A percentile compares a stretch with the other conserved stretches of the same genome.
phyloP scores from a whole-genome alignment of 2,888 invertebrate genomes.

The Germaria angustata region DNA sequence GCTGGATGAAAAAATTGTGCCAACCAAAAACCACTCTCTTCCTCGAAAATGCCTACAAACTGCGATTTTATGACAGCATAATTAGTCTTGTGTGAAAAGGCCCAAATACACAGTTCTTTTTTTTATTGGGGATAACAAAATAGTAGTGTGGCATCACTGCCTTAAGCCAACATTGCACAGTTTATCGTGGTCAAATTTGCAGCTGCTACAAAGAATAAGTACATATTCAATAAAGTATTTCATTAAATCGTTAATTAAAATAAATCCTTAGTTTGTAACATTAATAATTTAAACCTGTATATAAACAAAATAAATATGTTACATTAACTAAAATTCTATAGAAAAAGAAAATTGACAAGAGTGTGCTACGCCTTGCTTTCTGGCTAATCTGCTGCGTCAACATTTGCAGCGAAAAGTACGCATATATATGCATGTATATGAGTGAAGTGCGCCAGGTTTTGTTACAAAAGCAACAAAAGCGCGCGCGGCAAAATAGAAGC shows the following conservation, averaged over 20 bases:
- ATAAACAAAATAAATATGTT: background rate
- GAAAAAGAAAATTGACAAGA: background rate
- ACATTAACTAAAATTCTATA: background rate
- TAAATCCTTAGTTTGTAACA: background rate
- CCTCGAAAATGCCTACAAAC: too few species aligned
- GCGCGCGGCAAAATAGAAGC: slow-evolving; percentile 44
- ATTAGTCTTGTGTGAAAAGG: too few species aligned
- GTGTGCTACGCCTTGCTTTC: slow-evolving; percentile 18
- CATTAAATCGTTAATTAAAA: background rate
- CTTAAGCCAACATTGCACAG: slow-evolving; percentile 3
- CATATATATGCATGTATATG: background rate
- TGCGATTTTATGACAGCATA: too few species aligned
- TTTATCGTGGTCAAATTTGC: slow-evolving; percentile 2
- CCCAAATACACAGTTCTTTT: too few species aligned
- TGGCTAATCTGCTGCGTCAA: slow-evolving; percentile 31
- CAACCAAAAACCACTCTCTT: too few species aligned
- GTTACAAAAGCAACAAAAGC: slow-evolving; percentile 32
- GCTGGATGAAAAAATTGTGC: too few species aligned
- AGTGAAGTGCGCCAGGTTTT: slow-evolving; percentile 38
- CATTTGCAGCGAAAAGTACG: slow-evolving; percentile 35
- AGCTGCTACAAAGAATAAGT: background rate
- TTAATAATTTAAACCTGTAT: background rate
- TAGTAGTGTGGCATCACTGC: slow-evolving; percentile 1
- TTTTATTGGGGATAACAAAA: background rate
- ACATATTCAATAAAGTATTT: background rate